Evolutionary conservation across 2,113 vertebrate species (phyloP).

Genomic region (Dipodomys ordii): DNA sequence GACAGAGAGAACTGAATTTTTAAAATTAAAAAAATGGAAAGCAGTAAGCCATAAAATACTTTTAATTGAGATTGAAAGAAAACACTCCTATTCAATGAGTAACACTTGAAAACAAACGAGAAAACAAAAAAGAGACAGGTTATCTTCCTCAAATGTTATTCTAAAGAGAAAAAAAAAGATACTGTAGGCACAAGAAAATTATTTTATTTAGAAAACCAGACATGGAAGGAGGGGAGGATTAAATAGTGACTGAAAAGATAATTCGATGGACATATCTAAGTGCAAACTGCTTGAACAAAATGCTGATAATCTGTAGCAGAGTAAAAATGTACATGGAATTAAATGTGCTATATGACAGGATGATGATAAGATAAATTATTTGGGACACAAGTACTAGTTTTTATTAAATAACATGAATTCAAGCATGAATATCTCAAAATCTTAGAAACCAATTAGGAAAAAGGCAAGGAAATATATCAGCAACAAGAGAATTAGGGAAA

Average conservation of each 20-base stretch:
- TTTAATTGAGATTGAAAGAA: constrained; percentile 5
- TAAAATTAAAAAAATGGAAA: neutral
- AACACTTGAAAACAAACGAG: neutral
- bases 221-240: neutral
- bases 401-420: neutral
- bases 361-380: too few species aligned
- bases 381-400: neutral
- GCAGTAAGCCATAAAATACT: neutral
- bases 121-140: neutral
- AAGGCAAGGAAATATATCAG: neutral
- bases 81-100: neutral
- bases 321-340: neutral
- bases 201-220: neutral
- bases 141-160: neutral
- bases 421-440: neutral
- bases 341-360: neutral
- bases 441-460: neutral
- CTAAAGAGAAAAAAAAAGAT: neutral
- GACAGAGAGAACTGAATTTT: constrained; percentile 2
- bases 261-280: neutral
- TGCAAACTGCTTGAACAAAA: neutral
- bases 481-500: neutral
- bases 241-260: constrained; percentile 1
- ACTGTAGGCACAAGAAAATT: constrained; percentile 8
- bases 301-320: neutral